phyloP scores from a whole-genome alignment of 1,140 invertebrate species.

The Drosophila teissieri region DNA sequence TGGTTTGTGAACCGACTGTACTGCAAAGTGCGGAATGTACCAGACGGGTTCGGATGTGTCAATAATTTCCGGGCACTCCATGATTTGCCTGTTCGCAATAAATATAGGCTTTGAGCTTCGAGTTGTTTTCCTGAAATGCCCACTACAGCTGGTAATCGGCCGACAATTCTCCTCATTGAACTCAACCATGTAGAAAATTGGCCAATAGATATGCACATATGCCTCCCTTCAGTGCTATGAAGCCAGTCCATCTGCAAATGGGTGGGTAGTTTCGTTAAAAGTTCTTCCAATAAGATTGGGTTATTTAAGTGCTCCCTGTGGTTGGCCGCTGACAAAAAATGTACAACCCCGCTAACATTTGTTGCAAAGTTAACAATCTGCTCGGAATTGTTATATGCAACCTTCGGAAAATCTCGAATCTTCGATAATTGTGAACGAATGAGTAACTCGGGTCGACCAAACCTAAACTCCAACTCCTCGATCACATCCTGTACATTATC shows the following conservation, averaged over 20 bases:
- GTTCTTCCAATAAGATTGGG: conserved; percentile 2
- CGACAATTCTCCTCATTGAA: neutral
- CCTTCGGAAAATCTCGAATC: neutral
- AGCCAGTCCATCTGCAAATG: conserved; percentile 1
- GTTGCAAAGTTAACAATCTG: conserved; percentile 2
- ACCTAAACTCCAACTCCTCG: neutral
- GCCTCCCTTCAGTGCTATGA: too few species aligned
- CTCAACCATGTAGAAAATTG: neutral
- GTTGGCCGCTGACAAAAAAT: conserved; percentile 4
- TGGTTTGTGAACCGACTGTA: conserved; percentile 1
- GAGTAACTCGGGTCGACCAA: too few species aligned
- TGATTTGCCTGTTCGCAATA: neutral
- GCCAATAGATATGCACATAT: too few species aligned
- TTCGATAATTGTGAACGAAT: neutral
- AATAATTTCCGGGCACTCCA: too few species aligned
- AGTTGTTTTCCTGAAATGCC: neutral
- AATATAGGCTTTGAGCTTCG: neutral
- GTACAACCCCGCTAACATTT: neutral
- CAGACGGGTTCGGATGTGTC: too few species aligned
- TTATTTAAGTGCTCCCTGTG: conserved; percentile 5
- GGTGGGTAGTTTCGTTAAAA: conserved; percentile 7
- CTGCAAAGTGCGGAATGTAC: neutral
- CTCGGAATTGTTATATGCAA: conserved; percentile 1
- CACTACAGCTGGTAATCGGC: neutral
- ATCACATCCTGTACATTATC: too few species aligned